phyloP scores from a whole-genome alignment of 2,797 vertebrate genomes.

The Scomberomorus guttatus region DNA sequence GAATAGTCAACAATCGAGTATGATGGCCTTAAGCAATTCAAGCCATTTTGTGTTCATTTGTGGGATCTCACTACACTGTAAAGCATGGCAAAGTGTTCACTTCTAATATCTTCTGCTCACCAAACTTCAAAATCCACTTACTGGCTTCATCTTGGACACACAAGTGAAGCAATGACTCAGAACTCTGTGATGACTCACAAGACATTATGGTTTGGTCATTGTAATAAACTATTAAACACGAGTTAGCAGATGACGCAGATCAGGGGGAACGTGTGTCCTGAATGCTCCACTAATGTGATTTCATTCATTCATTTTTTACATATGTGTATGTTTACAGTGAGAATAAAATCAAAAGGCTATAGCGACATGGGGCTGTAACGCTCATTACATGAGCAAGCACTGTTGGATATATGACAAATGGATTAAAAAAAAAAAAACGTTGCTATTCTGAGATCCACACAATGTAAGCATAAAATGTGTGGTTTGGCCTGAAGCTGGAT shows the following conservation, averaged over 20 bases:
- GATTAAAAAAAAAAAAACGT: not conserved
- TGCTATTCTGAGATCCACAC: not conserved
- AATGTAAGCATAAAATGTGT: not conserved
- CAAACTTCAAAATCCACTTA: constrained; percentile 1
- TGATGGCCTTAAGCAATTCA: constrained; percentile 21
- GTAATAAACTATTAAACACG: constrained; percentile 19
- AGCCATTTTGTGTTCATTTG: constrained; percentile 6
- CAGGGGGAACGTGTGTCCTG: not conserved
- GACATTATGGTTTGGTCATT: constrained; percentile 15
- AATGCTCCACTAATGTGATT: constrained; percentile 5
- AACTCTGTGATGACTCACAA: constrained; percentile 26
- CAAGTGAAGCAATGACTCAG: constrained; percentile 18
- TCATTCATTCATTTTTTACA: not conserved
- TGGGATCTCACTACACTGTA: not conserved
- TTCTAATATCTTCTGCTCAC: not conserved
- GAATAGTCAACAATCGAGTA: not conserved
- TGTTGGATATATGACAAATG: not conserved
- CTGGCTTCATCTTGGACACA: not conserved
- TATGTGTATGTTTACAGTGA: not conserved
- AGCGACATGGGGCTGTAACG: not conserved
- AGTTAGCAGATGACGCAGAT: constrained; percentile 7
- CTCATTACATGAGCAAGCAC: not conserved
- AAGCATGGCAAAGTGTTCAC: not conserved
- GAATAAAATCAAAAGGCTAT: not conserved
- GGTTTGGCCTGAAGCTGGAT: no score